Evolutionary conservation across 2,888 invertebrate species (phyloP), one percentile per base, ranked within the genome.

Genomic region (Trichopria drosophilae): DNA sequence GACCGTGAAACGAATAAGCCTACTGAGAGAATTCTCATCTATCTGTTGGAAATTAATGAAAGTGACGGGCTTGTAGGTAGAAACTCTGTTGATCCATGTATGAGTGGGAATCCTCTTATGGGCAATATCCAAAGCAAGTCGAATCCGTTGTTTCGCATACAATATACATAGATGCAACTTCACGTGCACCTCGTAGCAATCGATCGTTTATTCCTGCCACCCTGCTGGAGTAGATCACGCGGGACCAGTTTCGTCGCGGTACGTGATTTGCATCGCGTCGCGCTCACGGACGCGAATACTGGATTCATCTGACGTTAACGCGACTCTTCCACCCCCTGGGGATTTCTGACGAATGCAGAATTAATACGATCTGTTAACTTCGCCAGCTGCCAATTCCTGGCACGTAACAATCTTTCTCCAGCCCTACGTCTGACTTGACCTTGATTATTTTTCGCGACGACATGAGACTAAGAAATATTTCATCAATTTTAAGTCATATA

Each of bases 261-360:
- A 55, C 55, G 56, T 59, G 61, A 57, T 58, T 61, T 59, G 54
- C 61, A 61, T 59, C 39, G 55, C 29, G 22, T 24, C 24, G 28
- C 26, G 20, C 22, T 29, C n/a, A 34, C 41, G 20, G 51, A 41
- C 35, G 35, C 23, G 24, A n/a, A n/a, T n/a, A n/a, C n/a, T n/a
- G 40, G 45, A 51, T 23, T 29, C 20, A 32, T 15, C 39, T 31
- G 22, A 37, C 37, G n/a, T 9, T 43, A 43, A 50, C 34, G 46
- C 31, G 22, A 46, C 35, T 51, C 41, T 12, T 24, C 41, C 10
- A 18, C 36, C 32, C 28, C 16, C 9, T 31, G 23, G 31, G 39
- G 9, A 40, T 40, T 40, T 32, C 34, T 15, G 28, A 37, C 13
- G 24, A 31, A 23, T 10, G 19, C n/a, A 20, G 12, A 31, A 50